These are phyloP conservation scores for Adela reaumurella DNA, from an alignment of 2,888 invertebrate genomes.

Conservation along the genomic window DNA sequence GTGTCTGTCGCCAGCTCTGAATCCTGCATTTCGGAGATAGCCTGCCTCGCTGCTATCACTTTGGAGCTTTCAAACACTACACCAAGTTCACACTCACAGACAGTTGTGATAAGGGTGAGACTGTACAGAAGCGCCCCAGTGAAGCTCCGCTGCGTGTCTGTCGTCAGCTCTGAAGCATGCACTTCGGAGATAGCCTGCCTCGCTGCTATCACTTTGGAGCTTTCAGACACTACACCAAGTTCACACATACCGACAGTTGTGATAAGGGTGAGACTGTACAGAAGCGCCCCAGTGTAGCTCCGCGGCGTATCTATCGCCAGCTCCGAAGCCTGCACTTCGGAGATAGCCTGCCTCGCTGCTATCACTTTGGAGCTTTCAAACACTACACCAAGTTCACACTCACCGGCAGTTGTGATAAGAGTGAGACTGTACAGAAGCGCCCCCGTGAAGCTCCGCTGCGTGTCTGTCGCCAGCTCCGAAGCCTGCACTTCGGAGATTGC, in stretches of 20 bases:
- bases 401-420: slow-evolving; percentile 74
- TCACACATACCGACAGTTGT: slow-evolving; percentile 67
- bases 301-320: slow-evolving; percentile 38
- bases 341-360: slow-evolving; percentile 11
- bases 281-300: slow-evolving; percentile 68
- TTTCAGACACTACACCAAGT: slow-evolving; percentile 37
- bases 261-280: slow-evolving; percentile 71
- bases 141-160: slow-evolving; percentile 61
- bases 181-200: slow-evolving; percentile 25
- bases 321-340: slow-evolving; percentile 59
- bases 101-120: slow-evolving; percentile 72
- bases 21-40: too few relatives aligned
- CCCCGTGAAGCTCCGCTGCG: slow-evolving; percentile 68
- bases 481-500: slow-evolving; percentile 12
- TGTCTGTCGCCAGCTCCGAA: slow-evolving; percentile 19
- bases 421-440: slow-evolving; percentile 71
- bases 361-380: too few relatives aligned
- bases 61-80: too few relatives aligned
- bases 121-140: slow-evolving; percentile 70
- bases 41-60: too few relatives aligned
- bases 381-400: too few relatives aligned
- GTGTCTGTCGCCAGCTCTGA: slow-evolving; percentile 20
- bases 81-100: slow-evolving; percentile 68
- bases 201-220: slow-evolving; percentile 62
- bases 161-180: slow-evolving; percentile 10